Conservation (phyloP, 2,113 vertebrate species). For the Trogon surrucura region DNA sequence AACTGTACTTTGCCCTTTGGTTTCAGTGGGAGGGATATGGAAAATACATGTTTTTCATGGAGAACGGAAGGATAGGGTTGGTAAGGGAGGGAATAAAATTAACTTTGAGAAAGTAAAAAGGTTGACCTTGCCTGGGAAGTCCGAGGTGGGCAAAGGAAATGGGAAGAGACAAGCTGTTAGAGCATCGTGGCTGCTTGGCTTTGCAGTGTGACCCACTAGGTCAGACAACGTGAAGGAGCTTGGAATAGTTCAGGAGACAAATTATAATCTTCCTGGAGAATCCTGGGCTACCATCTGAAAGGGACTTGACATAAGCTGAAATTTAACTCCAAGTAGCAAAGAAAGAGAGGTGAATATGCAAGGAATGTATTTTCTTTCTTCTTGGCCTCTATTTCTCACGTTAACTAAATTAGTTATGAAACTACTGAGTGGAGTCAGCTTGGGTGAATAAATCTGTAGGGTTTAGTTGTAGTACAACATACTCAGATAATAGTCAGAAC, state of each 20-base stretch:
- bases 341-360: neutral
- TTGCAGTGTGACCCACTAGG: neutral
- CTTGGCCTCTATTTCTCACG: neutral
- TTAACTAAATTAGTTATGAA: neutral
- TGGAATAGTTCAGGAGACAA: neutral
- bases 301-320: neutral
- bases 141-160: neutral
- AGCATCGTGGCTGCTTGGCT: neutral
- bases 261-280: neutral
- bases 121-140: neutral
- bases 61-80: neutral
- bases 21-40: neutral
- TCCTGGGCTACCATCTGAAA: neutral
- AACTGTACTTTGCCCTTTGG: neutral
- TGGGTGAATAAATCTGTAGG: neutral
- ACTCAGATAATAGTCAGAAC: neutral
- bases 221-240: neutral
- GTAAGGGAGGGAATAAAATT: neutral
- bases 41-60: neutral
- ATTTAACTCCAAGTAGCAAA: neutral
- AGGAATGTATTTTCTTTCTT: neutral
- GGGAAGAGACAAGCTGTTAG: neutral
- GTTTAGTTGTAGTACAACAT: fast-evolving
- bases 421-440: neutral
- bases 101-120: neutral